phyloP scores from a whole-genome alignment of 2,888 invertebrate species.

The Dicyrtoma fusca region DNA sequence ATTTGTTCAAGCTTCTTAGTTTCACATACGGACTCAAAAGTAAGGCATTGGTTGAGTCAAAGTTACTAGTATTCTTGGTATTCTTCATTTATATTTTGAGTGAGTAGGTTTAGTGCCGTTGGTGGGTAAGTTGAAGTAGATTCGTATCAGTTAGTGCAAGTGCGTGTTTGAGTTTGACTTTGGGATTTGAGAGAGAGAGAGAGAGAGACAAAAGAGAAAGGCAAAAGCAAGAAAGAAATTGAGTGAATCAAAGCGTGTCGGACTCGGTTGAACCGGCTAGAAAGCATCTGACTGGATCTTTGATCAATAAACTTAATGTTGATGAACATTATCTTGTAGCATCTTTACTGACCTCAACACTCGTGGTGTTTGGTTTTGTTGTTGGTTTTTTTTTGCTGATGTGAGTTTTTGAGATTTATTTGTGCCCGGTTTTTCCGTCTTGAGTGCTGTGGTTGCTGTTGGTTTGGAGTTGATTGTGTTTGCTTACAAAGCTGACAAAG shows the following conservation, averaged over 20 bases:
- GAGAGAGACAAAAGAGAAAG: constrained; percentile 20
- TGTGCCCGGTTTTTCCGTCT: too few relatives aligned
- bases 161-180: not conserved
- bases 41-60: too few relatives aligned
- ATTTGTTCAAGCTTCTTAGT: too few relatives aligned
- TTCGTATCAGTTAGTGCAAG: constrained; percentile 23
- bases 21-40: too few relatives aligned
- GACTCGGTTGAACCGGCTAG: constrained; percentile 16
- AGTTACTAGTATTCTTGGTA: too few relatives aligned
- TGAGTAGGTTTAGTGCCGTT: not conserved
- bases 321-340: not conserved
- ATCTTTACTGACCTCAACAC: not conserved
- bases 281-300: constrained; percentile 17
- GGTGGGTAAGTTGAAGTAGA: not conserved
- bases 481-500: too few relatives aligned
- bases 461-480: too few relatives aligned
- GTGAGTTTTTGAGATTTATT: too few relatives aligned
- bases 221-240: constrained; percentile 42
- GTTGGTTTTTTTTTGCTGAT: too few relatives aligned
- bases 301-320: constrained; percentile 11
- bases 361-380: not conserved
- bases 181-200: constrained; percentile 7
- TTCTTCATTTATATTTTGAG: too few relatives aligned
- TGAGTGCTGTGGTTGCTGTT: too few relatives aligned
- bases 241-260: constrained; percentile 51